phyloP scores from a whole-genome alignment of 2,888 invertebrate genomes.

The Synanthedon tipuliformis region DNA sequence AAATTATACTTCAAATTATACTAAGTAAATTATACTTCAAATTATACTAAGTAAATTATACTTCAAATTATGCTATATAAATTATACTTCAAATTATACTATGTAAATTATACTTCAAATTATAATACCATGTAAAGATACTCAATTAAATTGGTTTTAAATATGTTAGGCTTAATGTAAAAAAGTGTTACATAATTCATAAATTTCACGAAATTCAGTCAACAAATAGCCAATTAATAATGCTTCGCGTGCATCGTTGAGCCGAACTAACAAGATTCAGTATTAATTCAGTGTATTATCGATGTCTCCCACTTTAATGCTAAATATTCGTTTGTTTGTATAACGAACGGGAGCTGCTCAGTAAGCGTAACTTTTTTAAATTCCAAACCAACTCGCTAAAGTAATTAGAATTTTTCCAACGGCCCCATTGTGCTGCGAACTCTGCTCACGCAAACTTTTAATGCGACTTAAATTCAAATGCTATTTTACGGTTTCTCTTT shows the following conservation, averaged over 20 bases:
- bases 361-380: conserved; percentile 52
- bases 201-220: too few relatives aligned
- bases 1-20: too few relatives aligned
- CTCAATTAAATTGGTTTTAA: too few relatives aligned
- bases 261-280: not conserved
- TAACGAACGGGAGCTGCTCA: conserved; percentile 24
- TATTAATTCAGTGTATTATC: not conserved
- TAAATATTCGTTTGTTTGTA: conserved; percentile 28
- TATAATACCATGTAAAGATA: too few relatives aligned
- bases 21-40: too few relatives aligned
- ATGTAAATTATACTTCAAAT: too few relatives aligned
- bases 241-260: not conserved
- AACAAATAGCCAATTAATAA: not conserved
- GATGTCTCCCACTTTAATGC: conserved; percentile 2
- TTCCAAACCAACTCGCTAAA: conserved; percentile 52
- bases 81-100: too few relatives aligned
- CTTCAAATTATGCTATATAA: too few relatives aligned
- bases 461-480: conserved; percentile 65
- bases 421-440: conserved; percentile 57
- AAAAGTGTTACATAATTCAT: too few relatives aligned
- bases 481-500: conserved; percentile 56
- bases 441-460: conserved; percentile 63
- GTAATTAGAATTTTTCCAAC: conserved; percentile 66
- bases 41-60: too few relatives aligned
- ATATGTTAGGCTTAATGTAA: too few relatives aligned